Percentiles rank a stretch among this genome's conserved stretches.
phyloP scores from a whole-genome alignment of 2,797 vertebrate genomes.

The Trachurus trachurus region DNA sequence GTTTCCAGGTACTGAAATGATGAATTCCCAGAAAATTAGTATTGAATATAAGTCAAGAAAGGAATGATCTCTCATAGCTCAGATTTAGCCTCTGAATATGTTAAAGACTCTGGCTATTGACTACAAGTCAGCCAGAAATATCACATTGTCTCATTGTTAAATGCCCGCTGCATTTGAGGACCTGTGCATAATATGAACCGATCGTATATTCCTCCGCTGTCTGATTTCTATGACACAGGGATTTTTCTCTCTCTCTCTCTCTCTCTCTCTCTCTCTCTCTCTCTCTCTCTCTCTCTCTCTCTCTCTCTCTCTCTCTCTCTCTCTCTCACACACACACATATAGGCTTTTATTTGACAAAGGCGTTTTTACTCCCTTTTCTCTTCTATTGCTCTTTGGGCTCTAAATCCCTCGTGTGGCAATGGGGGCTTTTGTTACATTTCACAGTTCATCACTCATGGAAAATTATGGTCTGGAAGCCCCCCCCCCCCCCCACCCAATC shows the following conservation, averaged over 20 bases:
- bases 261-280: too few species aligned
- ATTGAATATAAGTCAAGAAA: slow-evolving; percentile 64
- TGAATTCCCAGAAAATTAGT: slow-evolving; percentile 62
- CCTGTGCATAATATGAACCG: slow-evolving; percentile 53
- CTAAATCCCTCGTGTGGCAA: slow-evolving; percentile 76
- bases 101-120: slow-evolving; percentile 52
- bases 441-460: slow-evolving; percentile 82
- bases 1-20: slow-evolving; percentile 55
- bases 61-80: slow-evolving; percentile 58
- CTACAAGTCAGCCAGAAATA: slow-evolving; percentile 66
- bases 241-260: slow-evolving; percentile 27
- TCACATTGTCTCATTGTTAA: slow-evolving; percentile 65
- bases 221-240: slow-evolving; percentile 60
- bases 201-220: slow-evolving; percentile 40
- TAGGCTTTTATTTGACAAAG: slow-evolving; percentile 56
- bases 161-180: slow-evolving; percentile 44
- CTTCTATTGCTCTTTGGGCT: slow-evolving; percentile 46
- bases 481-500: slow-evolving; percentile 15
- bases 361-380: slow-evolving; percentile 46
- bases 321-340: slow-evolving; percentile 21
- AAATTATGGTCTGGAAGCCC: slow-evolving; percentile 69
- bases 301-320: too few species aligned
- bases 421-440: slow-evolving; percentile 82
- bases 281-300: too few species aligned
- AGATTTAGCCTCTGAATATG: slow-evolving; percentile 59